phyloP scores from a whole-genome alignment of 2,888 invertebrate species.

The Salticus scenicus region DNA sequence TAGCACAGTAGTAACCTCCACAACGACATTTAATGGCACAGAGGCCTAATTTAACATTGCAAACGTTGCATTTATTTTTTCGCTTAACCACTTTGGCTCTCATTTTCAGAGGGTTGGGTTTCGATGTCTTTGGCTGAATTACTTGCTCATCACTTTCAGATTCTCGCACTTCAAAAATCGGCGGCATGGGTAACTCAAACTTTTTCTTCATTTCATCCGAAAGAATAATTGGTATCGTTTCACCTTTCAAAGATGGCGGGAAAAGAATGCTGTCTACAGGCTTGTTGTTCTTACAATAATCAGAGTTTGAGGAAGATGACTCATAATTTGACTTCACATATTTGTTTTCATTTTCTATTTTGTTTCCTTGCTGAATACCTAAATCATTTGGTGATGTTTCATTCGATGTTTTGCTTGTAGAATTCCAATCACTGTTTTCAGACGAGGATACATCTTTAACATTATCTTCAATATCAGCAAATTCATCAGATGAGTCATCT shows the following conservation, averaged over 20 bases:
- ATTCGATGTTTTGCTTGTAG: too few relatives aligned
- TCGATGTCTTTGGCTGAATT: neutral
- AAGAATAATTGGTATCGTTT: neutral
- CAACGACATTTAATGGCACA: constrained; percentile 39
- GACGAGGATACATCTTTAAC: neutral
- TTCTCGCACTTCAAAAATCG: neutral
- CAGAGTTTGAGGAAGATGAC: too few relatives aligned
- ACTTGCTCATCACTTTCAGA: neutral
- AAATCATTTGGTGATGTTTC: too few relatives aligned
- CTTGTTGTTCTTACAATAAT: too few relatives aligned
- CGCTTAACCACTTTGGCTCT: neutral
- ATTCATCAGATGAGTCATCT: neutral
- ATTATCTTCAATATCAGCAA: neutral
- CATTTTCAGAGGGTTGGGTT: neutral
- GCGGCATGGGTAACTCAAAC: neutral
- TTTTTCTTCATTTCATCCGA: neutral
- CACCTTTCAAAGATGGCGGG: too few relatives aligned
- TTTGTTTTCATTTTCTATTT: too few relatives aligned
- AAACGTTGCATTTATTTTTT: constrained; percentile 20
- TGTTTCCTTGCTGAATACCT: too few relatives aligned
- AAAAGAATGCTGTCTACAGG: too few relatives aligned
- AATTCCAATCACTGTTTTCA: neutral
- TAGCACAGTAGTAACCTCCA: constrained; percentile 33
- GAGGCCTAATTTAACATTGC: constrained; percentile 36
- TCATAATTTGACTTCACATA: too few relatives aligned